phyloP scores from a whole-genome alignment of 2,888 invertebrate genomes.

The Cecidostiba fungosa region DNA sequence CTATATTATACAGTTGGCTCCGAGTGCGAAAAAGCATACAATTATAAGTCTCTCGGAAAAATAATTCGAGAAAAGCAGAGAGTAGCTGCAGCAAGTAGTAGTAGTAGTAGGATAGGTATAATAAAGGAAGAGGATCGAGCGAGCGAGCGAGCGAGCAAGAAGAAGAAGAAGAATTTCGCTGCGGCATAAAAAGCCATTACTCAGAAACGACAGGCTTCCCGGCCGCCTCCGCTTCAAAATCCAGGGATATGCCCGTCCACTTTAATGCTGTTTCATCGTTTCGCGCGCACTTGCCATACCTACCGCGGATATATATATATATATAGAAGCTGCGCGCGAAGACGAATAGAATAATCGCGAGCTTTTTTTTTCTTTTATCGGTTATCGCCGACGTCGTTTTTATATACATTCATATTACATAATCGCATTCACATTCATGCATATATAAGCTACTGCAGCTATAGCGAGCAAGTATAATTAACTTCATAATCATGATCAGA shows the following conservation, averaged over 20 bases:
- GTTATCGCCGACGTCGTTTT: neutral
- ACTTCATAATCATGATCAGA: neutral
- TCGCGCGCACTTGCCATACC: neutral
- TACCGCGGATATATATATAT: too few relatives aligned
- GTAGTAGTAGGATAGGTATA: too few relatives aligned
- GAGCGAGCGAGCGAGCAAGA: neutral
- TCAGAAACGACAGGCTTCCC: slow-evolving; percentile 74
- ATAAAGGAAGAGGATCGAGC: slow-evolving; percentile 17
- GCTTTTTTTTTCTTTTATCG: neutral
- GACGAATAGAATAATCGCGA: too few relatives aligned
- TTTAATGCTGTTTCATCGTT: slow-evolving; percentile 18
- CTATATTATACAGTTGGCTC: neutral
- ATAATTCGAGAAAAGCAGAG: slow-evolving; percentile 4
- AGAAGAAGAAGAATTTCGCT: slow-evolving; percentile 13
- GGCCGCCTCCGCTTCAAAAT: slow-evolving; percentile 71
- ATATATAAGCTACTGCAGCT: too few relatives aligned
- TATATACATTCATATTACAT: too few relatives aligned
- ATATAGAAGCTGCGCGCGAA: neutral
- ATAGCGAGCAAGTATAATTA: neutral
- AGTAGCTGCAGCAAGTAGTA: too few relatives aligned
- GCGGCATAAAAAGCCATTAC: slow-evolving; percentile 72
- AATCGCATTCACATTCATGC: too few relatives aligned
- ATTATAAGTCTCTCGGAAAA: slow-evolving; percentile 14
- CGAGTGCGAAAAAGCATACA: neutral
- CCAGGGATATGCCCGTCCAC: slow-evolving; percentile 72